These are phyloP conservation scores for Folsomia candida DNA, from an alignment of 2,888 invertebrate species.

Conservation along the genomic window DNA sequence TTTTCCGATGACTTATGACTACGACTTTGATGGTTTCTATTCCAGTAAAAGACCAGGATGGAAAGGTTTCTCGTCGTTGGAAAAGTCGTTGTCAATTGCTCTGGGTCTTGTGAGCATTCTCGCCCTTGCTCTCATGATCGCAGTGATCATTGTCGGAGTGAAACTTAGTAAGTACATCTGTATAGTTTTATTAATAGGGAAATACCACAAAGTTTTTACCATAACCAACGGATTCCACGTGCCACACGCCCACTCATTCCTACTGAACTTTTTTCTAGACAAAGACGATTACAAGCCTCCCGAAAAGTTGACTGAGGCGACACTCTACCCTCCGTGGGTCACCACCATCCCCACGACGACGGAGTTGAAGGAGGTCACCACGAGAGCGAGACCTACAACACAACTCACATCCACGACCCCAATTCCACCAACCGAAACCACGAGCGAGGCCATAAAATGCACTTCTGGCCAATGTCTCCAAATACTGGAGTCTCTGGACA, in stretches of 20 bases:
- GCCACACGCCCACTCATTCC: too few species aligned
- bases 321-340: constrained; percentile 18
- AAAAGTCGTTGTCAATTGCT: constrained; percentile 29
- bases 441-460: constrained; percentile 22
- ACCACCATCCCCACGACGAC: constrained; percentile 18
- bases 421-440: background rate
- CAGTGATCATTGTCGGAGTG: constrained; percentile 31
- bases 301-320: background rate
- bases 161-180: constrained; percentile 35
- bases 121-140: constrained; percentile 32
- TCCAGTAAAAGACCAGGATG: constrained; percentile 26
- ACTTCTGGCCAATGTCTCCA: constrained; percentile 33
- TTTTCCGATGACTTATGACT: constrained; percentile 42
- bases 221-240: too few species aligned
- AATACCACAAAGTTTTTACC: background rate
- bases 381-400: constrained; percentile 13
- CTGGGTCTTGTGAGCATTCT: constrained; percentile 24
- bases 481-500: constrained; percentile 53
- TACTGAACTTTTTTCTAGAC: too few species aligned
- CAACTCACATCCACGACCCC: constrained; percentile 3
- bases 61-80: constrained; percentile 28
- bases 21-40: constrained; percentile 31
- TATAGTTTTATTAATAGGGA: background rate
- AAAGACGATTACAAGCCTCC: constrained; percentile 21
- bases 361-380: constrained; percentile 1